Conservation (phyloP, 35 echinoderm and acorn worm species). For the Eucidaris tribuloides region DNA sequence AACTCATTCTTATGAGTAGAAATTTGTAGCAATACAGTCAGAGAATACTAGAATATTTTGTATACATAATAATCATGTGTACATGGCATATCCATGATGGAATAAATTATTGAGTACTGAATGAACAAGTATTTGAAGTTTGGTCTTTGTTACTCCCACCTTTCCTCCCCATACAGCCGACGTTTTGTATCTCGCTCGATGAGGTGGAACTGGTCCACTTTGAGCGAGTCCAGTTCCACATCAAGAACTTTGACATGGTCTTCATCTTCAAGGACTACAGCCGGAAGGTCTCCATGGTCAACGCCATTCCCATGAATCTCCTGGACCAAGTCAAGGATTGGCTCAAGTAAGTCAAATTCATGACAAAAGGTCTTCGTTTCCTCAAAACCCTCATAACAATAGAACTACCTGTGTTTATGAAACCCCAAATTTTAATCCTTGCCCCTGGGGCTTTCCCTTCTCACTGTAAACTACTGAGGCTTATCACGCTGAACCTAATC, state of each 20-base stretch:
- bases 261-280: constrained; percentile 87
- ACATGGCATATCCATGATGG: too few relatives aligned
- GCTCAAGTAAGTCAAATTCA: constrained; percentile 66
- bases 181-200: constrained; percentile 81
- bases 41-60: too few relatives aligned
- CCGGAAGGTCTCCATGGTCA: constrained; percentile 74
- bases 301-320: constrained; percentile 90
- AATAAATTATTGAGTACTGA: too few relatives aligned
- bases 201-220: constrained; percentile 83
- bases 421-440: not conserved
- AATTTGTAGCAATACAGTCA: too few relatives aligned
- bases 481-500: too few relatives aligned
- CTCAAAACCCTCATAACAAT: not conserved
- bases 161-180: constrained; percentile 63
- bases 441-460: not conserved
- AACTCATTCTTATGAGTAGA: too few relatives aligned
- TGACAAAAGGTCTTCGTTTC: not conserved
- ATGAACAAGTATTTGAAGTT: too few relatives aligned
- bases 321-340: constrained; percentile 82
- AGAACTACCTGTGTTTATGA: not conserved
- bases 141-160: not conserved
- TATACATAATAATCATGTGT: too few relatives aligned
- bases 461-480: too few relatives aligned
- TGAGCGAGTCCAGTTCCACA: constrained; percentile 95
- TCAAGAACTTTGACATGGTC: constrained; percentile 96